These are phyloP conservation scores for Ennomos erosarius DNA, from an alignment of 2,888 invertebrate genomes.

Conservation along the genomic window DNA sequence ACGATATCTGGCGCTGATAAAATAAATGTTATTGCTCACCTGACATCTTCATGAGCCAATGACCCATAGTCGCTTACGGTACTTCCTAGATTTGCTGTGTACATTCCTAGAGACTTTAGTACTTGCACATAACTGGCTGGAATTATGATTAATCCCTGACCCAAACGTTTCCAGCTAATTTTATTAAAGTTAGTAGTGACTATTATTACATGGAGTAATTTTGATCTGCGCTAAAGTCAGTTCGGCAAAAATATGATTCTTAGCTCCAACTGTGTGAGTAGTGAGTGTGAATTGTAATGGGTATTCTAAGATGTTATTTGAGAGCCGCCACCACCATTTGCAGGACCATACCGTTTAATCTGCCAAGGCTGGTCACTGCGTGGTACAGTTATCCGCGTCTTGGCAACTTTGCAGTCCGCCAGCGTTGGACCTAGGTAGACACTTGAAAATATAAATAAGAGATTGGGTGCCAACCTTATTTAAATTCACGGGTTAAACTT, in stretches of 20 bases:
- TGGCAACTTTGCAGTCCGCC: conserved; percentile 57
- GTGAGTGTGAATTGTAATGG: conserved; percentile 23
- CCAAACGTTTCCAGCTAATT: conserved; percentile 17
- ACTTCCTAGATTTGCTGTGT: conserved; percentile 63
- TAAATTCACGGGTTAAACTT: conserved; percentile 65
- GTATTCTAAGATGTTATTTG: conserved; percentile 43
- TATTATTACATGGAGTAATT: not conserved
- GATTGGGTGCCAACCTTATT: conserved; percentile 59
- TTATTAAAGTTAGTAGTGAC: not conserved
- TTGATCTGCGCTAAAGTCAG: not conserved
- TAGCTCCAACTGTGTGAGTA: conserved; percentile 21
- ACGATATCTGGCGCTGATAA: conserved; percentile 58
- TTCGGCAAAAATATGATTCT: not conserved
- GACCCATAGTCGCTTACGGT: conserved; percentile 75
- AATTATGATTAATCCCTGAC: conserved; percentile 33
- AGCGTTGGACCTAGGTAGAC: conserved; percentile 56
- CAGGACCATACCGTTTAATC: conserved; percentile 55
- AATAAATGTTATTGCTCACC: conserved; percentile 69
- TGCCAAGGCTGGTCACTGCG: conserved; percentile 49
- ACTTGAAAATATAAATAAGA: conserved; percentile 51
- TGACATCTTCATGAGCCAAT: conserved; percentile 75
- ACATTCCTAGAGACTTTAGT: conserved; percentile 55
- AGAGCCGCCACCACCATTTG: conserved; percentile 44
- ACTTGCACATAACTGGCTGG: conserved; percentile 42
- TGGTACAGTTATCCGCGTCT: conserved; percentile 53